Base-by-base conservation (phyloP, 1,140 invertebrate genomes). In the Caerostris extrusa region DNA sequence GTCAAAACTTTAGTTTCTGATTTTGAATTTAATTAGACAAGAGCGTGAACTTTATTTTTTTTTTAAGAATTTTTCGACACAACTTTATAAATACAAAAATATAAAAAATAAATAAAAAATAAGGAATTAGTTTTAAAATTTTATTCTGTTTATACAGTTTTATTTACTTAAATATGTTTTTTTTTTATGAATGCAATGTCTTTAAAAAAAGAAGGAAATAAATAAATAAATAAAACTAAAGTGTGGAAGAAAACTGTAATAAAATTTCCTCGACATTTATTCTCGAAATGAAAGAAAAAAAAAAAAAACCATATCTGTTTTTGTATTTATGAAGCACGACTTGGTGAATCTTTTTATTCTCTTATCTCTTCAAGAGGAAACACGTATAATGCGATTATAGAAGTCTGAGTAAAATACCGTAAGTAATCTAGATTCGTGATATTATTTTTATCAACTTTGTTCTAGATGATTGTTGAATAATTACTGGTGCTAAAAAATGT, bases 401-500 rank as follows among this genome's bases (percentile, higher is more conserved):
- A 77, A 77, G 71, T 77, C 71, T 19, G 34, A 14, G 34, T 19
- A 77, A 77, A 12, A 77, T 17, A 77, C 19, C 71, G 71, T 77
- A 77, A 77, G 71, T 77, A 77, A 53, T 53, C 71, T 77, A 53
- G 71, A 77, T 12, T 5, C 71, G 10, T 10, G 34, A 53, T 34
- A 8, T 53, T 5, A 77, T 77, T 77, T 77, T 69, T 71, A 34
- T 77, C 53, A 77, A 8, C 10, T 12, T 77, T 77, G 53, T 53
- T 77, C 53, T 50, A 50, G 71, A 53, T 50, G 71, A 77, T 77
- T 50, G 71, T 77, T 77, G 71, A 77, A 77, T 77, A 77, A 77
- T 77, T 53, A 77, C 34, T 10, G 53, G 12, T 12, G 50, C 71
- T 77, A 7, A 67, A 67, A n/a, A 67, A 67, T 67, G 71, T 53